phyloP scores from a whole-genome alignment of 2,113 vertebrate species.

The Hyperoodon ampullatus region DNA sequence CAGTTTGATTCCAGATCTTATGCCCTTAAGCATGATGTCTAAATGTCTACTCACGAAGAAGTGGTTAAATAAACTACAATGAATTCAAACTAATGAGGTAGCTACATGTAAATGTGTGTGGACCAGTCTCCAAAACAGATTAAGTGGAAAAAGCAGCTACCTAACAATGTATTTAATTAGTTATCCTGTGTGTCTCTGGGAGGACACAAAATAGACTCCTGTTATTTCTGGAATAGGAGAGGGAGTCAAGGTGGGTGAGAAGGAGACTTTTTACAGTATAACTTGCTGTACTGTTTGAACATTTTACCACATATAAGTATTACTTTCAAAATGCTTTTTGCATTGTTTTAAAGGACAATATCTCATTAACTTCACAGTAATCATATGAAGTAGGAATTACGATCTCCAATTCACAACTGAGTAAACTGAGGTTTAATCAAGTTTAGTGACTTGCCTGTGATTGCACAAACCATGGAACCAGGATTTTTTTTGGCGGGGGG shows the following conservation, averaged over 20 bases:
- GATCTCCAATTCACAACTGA: neutral
- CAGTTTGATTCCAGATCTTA: neutral
- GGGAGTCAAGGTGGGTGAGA: neutral
- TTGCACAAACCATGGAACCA: neutral
- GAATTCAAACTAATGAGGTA: neutral
- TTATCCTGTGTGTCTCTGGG: fast-evolving
- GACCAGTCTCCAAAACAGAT: neutral
- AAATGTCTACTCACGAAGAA: neutral
- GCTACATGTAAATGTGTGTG: neutral
- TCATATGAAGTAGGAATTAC: neutral
- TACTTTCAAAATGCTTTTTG: neutral
- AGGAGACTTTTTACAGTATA: neutral
- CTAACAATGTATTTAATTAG: fast-evolving
- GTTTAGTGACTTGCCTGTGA: neutral
- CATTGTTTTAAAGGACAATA: neutral
- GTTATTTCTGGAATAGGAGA: neutral
- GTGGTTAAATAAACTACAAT: fast-evolving
- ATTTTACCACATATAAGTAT: neutral
- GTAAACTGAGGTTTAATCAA: neutral
- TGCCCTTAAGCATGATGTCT: too few species aligned
- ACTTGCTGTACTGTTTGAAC: too few species aligned
- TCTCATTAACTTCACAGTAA: neutral
- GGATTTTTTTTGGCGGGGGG: neutral
- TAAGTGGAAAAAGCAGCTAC: neutral
- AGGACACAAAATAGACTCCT: too few species aligned